phyloP scores from a whole-genome alignment of 2,888 invertebrate species.

The Cheilosia vulpina region DNA sequence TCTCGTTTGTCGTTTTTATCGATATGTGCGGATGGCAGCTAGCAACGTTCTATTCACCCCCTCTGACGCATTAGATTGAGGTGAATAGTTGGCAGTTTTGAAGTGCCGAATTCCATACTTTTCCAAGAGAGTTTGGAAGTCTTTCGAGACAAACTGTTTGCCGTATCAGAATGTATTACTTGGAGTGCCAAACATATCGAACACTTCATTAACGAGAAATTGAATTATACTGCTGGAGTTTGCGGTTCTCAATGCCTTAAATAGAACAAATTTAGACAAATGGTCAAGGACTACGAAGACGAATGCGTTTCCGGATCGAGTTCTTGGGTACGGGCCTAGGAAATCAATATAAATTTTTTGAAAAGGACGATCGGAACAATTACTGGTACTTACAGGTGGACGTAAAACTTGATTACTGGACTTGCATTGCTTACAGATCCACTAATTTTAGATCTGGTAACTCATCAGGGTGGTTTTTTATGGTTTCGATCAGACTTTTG shows the following conservation, averaged over 20 bases:
- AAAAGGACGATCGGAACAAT: neutral
- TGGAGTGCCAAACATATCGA: neutral
- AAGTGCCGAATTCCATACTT: too few relatives aligned
- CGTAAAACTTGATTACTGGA: neutral
- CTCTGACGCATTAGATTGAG: too few relatives aligned
- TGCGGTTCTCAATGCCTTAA: neutral
- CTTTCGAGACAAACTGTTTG: too few relatives aligned
- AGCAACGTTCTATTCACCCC: too few relatives aligned
- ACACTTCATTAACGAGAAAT: neutral
- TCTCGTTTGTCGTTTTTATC: too few relatives aligned
- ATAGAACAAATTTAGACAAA: neutral
- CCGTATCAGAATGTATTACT: too few relatives aligned
- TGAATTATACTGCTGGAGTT: neutral
- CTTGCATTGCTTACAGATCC: neutral
- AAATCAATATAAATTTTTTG: neutral
- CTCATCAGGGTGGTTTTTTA: neutral
- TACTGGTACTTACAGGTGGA: neutral
- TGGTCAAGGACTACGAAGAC: neutral
- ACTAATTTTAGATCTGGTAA: too few relatives aligned
- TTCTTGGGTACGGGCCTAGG: neutral
- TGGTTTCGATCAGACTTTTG: neutral
- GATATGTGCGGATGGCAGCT: too few relatives aligned
- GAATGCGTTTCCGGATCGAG: neutral
- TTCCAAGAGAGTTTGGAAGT: too few relatives aligned
- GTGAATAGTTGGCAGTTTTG: too few relatives aligned